These are phyloP conservation scores for Spea multiplicata DNA, from an alignment of 2,113 vertebrate genomes.

Conservation along the genomic window DNA sequence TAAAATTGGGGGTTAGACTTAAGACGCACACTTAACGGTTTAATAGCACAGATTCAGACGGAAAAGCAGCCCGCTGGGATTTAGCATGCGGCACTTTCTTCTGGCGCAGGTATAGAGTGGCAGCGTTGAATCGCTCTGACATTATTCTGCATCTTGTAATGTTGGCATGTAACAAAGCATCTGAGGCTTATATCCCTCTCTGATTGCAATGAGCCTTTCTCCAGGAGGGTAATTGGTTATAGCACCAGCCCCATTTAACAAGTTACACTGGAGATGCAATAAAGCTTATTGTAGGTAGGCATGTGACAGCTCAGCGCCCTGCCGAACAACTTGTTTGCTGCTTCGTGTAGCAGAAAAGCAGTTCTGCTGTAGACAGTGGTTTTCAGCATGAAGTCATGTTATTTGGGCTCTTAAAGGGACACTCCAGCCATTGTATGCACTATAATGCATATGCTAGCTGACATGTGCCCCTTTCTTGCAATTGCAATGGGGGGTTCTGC, in stretches of 20 bases:
- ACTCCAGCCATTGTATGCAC: too few relatives aligned
- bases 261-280: neutral
- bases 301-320: neutral
- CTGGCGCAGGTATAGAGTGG: neutral
- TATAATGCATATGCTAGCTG: too few relatives aligned
- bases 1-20: slow-evolving; percentile 35
- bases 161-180: slow-evolving; percentile 9
- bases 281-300: slow-evolving; percentile 1
- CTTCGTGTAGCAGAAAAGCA: slow-evolving; percentile 23
- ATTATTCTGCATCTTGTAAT: slow-evolving; percentile 17
- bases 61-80: neutral
- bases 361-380: too few relatives aligned
- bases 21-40: slow-evolving; percentile 3
- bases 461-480: too few relatives aligned
- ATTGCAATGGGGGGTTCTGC: too few relatives aligned
- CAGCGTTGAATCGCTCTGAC: neutral
- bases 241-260: slow-evolving; percentile 2
- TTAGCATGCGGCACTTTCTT: neutral
- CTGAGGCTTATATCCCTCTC: neutral
- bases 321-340: neutral
- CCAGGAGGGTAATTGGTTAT: slow-evolving; percentile 16
- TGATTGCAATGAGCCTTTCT: slow-evolving; percentile 16
- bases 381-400: too few relatives aligned
- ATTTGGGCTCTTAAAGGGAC: too few relatives aligned
- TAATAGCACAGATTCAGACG: slow-evolving; percentile 1